Evolutionary conservation across 2,888 invertebrate species (phyloP).

Genomic region (Glaucopsyche alexis): DNA sequence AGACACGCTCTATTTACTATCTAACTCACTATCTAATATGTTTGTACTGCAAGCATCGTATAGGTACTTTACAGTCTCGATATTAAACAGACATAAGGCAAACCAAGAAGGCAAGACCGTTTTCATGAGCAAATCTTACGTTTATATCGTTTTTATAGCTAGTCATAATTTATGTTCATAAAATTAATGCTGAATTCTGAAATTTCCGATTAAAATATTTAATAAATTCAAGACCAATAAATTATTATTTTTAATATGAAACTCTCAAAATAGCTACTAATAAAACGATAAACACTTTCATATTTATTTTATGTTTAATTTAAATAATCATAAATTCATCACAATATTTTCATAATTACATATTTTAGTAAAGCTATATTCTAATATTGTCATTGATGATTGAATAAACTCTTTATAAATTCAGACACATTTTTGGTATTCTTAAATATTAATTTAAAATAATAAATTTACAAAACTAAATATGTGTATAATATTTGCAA

Average conservation of each 20-base stretch:
- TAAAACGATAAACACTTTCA: neutral
- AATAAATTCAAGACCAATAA: neutral
- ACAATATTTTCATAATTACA: neutral
- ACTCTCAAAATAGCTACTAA: neutral
- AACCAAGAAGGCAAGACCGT: conserved; percentile 13
- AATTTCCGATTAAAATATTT: neutral
- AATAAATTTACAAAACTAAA: neutral
- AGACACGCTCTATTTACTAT: conserved; percentile 21
- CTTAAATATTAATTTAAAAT: conserved; percentile 19
- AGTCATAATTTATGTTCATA: neutral
- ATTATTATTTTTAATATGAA: neutral
- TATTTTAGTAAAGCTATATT: conserved; percentile 6
- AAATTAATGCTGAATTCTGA: neutral
- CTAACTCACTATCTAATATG: neutral
- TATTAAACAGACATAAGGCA: neutral
- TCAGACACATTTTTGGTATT: conserved; percentile 25
- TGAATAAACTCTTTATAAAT: conserved; percentile 7
- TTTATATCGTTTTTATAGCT: neutral
- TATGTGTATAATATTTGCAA: conserved; percentile 1
- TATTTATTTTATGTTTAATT: neutral
- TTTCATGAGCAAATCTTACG: neutral
- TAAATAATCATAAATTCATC: conserved; percentile 15
- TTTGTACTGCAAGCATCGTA: conserved; percentile 1
- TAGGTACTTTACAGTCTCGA: neutral
- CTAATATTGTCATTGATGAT: neutral